Base-by-base conservation (phyloP, 2,113 vertebrate genomes). In the Morone chrysops region DNA sequence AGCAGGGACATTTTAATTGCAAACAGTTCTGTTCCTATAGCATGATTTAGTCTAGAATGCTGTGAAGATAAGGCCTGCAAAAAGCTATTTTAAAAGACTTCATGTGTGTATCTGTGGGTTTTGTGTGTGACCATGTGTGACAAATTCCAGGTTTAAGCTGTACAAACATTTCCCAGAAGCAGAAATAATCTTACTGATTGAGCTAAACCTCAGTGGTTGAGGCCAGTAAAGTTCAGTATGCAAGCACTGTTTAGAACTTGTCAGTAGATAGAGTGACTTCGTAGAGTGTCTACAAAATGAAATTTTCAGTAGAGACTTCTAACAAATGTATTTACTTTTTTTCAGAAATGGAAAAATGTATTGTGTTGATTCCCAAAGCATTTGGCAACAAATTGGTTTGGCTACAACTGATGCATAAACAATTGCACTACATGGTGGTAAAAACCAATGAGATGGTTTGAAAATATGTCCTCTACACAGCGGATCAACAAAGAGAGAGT, bases 1-100 rank as follows among this genome's bases (percentile, higher is more conserved):
- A 51, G 70, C 78, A 90, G 84, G 84, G 84, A 74, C 84, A 4
- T 83, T 90, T 88, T 84, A 89, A 88, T 87, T 92, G 59, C 69
- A 75, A 72, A 80, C 81, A 74, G 47, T 38, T 76, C 16, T 40
- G 31, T 75, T 89, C 80, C 76, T 31, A 18, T 56, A 69, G 68
- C 51, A 62, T 60, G 69, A 61, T 66, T 89, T 80, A 68, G 53
- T 67, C 40, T 5, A 17, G 20, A 79, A n/a, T 70, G 63, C 41
- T 81, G 53, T 63, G 78, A 69, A 67, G 61, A 86, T 56, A 57
- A 84, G 56, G 41, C 60, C 60, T 12, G 12, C 10, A 57, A 25
- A 69, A 40, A 54, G 73, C 69, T 20, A 4, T 62, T 62, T 60
- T 59, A 18, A 53, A 77, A 81, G 31, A 22, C 0, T 75, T 40